Evolutionary conservation across 2,797 vertebrate species (phyloP).

Genomic region (Microhierax caerulescens): DNA sequence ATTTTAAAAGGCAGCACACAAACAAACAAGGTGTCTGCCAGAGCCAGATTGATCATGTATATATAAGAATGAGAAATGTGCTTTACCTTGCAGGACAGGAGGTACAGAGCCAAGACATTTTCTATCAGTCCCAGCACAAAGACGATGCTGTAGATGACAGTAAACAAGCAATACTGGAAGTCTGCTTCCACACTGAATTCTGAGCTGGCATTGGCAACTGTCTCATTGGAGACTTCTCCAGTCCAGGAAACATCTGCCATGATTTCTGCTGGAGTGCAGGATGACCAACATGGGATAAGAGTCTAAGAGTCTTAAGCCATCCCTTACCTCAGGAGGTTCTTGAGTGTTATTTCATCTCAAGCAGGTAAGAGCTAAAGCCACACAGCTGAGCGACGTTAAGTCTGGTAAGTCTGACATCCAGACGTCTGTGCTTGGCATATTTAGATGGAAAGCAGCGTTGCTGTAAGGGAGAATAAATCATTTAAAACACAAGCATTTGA

Average conservation of each 20-base stretch:
- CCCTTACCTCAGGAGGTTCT: not conserved
- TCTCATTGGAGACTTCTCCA: not conserved
- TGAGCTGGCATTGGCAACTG: not conserved
- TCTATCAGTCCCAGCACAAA: conserved; percentile 79
- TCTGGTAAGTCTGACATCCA: not conserved
- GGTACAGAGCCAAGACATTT: conserved; percentile 74
- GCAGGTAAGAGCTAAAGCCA: not conserved
- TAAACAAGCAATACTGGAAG: conserved; percentile 80
- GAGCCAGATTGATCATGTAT: conserved; percentile 81
- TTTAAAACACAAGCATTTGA: no score
- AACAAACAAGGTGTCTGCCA: conserved; percentile 78
- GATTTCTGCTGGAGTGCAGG: not conserved
- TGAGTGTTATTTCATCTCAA: not conserved
- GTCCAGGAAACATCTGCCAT: not conserved
- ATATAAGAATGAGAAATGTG: conserved; percentile 71
- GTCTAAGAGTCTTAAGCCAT: not conserved
- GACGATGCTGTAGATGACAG: conserved; percentile 73
- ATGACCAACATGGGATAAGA: accelerated
- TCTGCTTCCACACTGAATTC: not conserved
- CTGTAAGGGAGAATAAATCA: not conserved
- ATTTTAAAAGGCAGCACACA: conserved; percentile 81
- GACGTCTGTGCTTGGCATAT: no score
- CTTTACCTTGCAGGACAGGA: conserved; percentile 64
- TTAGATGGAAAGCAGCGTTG: not conserved
- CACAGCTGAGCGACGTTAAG: accelerated